Evolutionary conservation across 2,888 invertebrate genomes (phyloP).

Genomic region (Stramonita haemastoma): DNA sequence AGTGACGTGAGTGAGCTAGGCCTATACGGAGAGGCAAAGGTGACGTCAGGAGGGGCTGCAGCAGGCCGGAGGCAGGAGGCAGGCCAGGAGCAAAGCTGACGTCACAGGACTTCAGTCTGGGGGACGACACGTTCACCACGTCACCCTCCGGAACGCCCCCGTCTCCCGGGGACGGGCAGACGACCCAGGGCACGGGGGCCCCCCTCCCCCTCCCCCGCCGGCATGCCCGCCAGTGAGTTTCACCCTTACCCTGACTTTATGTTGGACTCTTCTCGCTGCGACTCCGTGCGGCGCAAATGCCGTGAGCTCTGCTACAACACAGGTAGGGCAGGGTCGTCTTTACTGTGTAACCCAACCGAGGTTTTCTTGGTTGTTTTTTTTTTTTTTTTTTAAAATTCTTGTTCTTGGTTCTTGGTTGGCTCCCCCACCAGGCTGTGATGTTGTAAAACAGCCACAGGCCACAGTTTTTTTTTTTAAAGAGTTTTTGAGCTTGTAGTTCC

Average conservation of each 20-base stretch:
- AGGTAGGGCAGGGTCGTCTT: constrained; percentile 36
- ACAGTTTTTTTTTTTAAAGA: no score
- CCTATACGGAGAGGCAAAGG: no score
- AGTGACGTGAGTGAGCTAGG: no score
- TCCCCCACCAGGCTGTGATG: no score
- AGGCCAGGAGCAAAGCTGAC: background rate
- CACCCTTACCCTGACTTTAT: constrained; percentile 39
- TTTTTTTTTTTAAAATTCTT: background rate
- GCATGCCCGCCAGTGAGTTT: constrained; percentile 36
- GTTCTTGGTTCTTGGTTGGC: no score
- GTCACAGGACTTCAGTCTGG: constrained; percentile 16
- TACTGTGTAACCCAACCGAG: background rate
- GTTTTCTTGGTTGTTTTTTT: background rate
- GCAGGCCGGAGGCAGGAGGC: no score
- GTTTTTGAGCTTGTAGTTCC: no score
- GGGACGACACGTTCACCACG: constrained; percentile 39
- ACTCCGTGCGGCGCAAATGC: constrained; percentile 40
- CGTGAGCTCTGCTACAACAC: constrained; percentile 41
- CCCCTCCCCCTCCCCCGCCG: background rate
- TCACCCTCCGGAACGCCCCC: constrained; percentile 43
- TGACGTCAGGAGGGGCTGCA: no score
- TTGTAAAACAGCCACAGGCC: no score
- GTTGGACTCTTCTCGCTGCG: constrained; percentile 40
- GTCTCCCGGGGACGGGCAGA: constrained; percentile 43
- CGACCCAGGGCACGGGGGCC: constrained; percentile 22